Base-by-base conservation (phyloP, 2,113 vertebrate species). In the Heloderma charlesbogerti region DNA sequence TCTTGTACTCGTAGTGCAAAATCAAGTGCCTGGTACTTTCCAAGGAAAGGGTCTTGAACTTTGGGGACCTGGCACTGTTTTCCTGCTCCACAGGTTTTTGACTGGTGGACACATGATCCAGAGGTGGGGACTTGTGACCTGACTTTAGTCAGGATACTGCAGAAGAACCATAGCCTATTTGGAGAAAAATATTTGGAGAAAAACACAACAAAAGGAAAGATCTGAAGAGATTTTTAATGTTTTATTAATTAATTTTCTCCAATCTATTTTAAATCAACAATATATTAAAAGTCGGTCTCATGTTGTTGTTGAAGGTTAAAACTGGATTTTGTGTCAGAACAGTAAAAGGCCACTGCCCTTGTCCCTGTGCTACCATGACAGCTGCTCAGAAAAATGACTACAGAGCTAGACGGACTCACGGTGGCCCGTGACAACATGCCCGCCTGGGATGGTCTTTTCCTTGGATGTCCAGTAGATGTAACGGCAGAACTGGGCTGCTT, bases 381-480 rank as follows among this genome's bases (percentile, higher is more conserved):
- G 77, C 18, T 87, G 20, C 16, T 37, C 54, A 13, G 51, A 78
- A 25, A 60, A 54, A 63, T 2, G 12, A 60, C 3, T 13, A 54
- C 5, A 3, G 12, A 29, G 25, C 48, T 51, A 8, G 48, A n/a
- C n/a, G 48, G 1, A 90, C 89, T 85, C 60, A 90, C 89, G 29
- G 57, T 22, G 34, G 4, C 97, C 97, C 8, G 83, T 96, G 75
- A 97, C 87, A 34, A 1, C 48, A 22, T 94, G 83, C 4, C 95
- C 95, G 43, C 95, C 96, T 75, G 94, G 95, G 37, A 97, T 37
- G 5, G 88, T 94, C 91, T 97, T 97, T 31, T 90, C 86, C 1
- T 45, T 18, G 34, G 95, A 95, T 15, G 86, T 25, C 43, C 9
- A 0, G 66, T 92, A 95, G 63, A 97, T 27, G n/a, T 95, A 95